Percentiles rank a stretch among this genome's conserved stretches.
These are phyloP conservation scores for Dicerorhinus sumatrensis DNA, from an alignment of 2,113 vertebrate genomes.

Conservation along the genomic window DNA sequence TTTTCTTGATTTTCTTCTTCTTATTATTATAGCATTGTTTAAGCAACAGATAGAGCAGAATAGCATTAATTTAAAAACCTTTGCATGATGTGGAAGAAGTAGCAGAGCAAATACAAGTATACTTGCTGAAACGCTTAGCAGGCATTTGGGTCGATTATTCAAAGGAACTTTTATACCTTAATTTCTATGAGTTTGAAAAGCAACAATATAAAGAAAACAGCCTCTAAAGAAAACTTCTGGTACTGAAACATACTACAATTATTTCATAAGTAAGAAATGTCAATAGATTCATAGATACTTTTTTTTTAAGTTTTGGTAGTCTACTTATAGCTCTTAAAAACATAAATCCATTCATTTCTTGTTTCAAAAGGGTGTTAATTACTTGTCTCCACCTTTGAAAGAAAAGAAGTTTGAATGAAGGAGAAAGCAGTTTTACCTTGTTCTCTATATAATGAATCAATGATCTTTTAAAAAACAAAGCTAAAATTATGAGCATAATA, in stretches of 20 bases:
- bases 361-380: slow-evolving; percentile 33
- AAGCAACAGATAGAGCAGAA: background rate
- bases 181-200: slow-evolving; percentile 22
- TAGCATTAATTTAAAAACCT: slow-evolving; percentile 24
- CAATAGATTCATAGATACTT: background rate
- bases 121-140: background rate
- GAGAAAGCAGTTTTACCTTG: slow-evolving; percentile 55
- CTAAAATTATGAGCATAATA: slow-evolving; percentile 9
- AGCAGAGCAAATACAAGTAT: background rate
- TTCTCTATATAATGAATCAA: background rate
- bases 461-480: background rate
- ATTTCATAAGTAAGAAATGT: background rate
- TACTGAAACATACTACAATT: background rate
- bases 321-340: slow-evolving; percentile 33
- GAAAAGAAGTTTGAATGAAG: slow-evolving; percentile 13
- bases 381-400: slow-evolving; percentile 22
- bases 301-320: slow-evolving; percentile 16
- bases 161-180: slow-evolving; percentile 45
- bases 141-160: background rate
- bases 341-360: slow-evolving; percentile 26
- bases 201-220: slow-evolving; percentile 4
- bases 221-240: background rate
- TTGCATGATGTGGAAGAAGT: background rate
- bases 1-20: background rate
- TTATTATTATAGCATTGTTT: background rate